Percentiles rank a stretch among this genome's conserved stretches.
phyloP scores from a whole-genome alignment of 2,888 invertebrate species.

The Antitype chi region DNA sequence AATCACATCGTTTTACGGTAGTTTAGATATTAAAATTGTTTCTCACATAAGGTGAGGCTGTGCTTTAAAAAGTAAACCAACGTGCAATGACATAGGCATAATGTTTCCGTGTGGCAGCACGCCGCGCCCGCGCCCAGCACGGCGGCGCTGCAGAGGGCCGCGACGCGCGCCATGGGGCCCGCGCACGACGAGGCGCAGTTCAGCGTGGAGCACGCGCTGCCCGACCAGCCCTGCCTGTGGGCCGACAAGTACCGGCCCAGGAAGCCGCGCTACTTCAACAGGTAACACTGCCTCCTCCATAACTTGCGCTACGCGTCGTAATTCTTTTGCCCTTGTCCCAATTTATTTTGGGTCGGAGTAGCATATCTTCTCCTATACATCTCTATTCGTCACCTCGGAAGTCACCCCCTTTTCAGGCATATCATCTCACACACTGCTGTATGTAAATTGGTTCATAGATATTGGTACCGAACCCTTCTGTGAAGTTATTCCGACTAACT shows the following conservation, averaged over 20 bases:
- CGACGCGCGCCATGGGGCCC: constrained; percentile 94
- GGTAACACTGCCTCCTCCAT: constrained; percentile 67
- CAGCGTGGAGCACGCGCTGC: constrained; percentile 96
- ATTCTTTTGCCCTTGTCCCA: not conserved
- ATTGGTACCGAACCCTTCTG: not conserved
- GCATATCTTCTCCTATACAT: not conserved
- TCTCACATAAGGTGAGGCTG: not conserved
- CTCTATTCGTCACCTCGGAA: not conserved
- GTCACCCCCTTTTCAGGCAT: not conserved
- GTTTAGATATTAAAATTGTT: not conserved
- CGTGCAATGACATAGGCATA: not conserved
- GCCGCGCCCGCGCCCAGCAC: constrained; percentile 91
- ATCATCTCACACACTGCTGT: not conserved
- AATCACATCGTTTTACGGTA: too few species aligned
- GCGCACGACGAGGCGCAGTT: constrained; percentile 97
- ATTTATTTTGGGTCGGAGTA: not conserved
- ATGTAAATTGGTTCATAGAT: not conserved
- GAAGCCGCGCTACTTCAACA: constrained; percentile 99
- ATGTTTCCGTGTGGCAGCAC: not conserved
- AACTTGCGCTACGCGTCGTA: too few species aligned
- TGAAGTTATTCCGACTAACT: not conserved
- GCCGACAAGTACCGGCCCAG: constrained; percentile 99
- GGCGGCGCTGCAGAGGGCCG: constrained; percentile 70
- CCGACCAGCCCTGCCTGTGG: constrained; percentile 97
- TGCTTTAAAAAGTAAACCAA: not conserved